Evolutionary conservation across 2,797 vertebrate species (phyloP), one percentile per base, ranked within the genome.

Genomic region (Gambelia wislizenii): DNA sequence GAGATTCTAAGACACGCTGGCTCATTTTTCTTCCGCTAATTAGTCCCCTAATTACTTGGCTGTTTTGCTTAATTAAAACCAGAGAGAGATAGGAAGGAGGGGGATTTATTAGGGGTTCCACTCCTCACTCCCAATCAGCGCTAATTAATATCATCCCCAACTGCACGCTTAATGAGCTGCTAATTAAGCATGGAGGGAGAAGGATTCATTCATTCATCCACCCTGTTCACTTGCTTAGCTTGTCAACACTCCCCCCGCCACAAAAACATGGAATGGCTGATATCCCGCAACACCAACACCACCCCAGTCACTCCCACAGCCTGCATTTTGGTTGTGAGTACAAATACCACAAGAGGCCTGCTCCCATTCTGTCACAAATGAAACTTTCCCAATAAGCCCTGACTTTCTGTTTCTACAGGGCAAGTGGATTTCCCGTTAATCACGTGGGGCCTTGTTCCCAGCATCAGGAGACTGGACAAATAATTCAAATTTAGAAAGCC

Each of bases 141-240:
- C 89, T 89, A 89, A 89, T 89, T 89, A 89, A 89, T 89, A 89
- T 89, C 78, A 89, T 89, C 84, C 86, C 89, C 89, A 89, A 86
- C 89, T 25, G 84, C 84, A 86, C 69, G 78, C 89, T 82, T 89
- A 89, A 89, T 89, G 89, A 89, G 84, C 89, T 49, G 77, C 89
- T 89, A 89, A 89, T 89, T 89, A 89, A 75, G 44, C 69, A 76
- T 44, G 70, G 56, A 82, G 47, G 78, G 69, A 76, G n/a, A 75
- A 82, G 30, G 69, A 86, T 54, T 52, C 6, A 49, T 86, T 27
- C 44, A 36, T 39, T 47, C 75, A 47, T 47, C 42, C 75, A 13
- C 18, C 56, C 59, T 49, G n/a, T 59, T 89, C 89, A 86, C 89
- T 84, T 89, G 84, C 70, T 86, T 42, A 52, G 47, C 64, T 76